phyloP scores from a whole-genome alignment of 2,888 invertebrate genomes.

The Agriotes lineatus region DNA sequence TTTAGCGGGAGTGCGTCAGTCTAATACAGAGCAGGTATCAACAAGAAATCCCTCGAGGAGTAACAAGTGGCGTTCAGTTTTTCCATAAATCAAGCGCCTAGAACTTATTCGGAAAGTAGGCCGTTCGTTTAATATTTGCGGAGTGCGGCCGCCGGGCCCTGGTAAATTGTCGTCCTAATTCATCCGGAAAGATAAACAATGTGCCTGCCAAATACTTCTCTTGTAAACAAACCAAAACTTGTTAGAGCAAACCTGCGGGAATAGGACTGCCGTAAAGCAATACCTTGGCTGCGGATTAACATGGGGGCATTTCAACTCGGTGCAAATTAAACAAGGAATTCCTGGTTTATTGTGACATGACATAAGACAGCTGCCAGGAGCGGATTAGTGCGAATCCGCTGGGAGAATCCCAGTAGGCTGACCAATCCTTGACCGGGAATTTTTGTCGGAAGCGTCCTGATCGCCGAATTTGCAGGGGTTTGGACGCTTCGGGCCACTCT shows the following conservation, averaged over 20 bases:
- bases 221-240: conserved; percentile 6
- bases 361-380: conserved; percentile 28
- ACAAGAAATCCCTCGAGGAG: conserved; percentile 32
- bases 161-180: background rate
- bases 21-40: conserved; percentile 32
- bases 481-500: background rate
- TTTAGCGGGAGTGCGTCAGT: conserved; percentile 32
- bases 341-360: conserved; percentile 27
- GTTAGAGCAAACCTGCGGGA: conserved; percentile 9
- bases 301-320: background rate
- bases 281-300: conserved; percentile 24
- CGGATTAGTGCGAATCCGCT: conserved; percentile 16
- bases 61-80: conserved; percentile 30
- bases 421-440: conserved; percentile 5
- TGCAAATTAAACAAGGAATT: conserved; percentile 27
- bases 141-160: too few species aligned
- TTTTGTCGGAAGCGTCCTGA: background rate
- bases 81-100: conserved; percentile 18
- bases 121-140: background rate
- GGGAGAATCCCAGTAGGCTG: conserved; percentile 6
- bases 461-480: background rate
- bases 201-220: background rate
- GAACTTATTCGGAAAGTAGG: too few species aligned
- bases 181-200: background rate
- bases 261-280: conserved; percentile 13